Evolutionary conservation across 2,113 vertebrate genomes (phyloP), one percentile per base, ranked within the genome.

Genomic region (Hyla sarda): DNA sequence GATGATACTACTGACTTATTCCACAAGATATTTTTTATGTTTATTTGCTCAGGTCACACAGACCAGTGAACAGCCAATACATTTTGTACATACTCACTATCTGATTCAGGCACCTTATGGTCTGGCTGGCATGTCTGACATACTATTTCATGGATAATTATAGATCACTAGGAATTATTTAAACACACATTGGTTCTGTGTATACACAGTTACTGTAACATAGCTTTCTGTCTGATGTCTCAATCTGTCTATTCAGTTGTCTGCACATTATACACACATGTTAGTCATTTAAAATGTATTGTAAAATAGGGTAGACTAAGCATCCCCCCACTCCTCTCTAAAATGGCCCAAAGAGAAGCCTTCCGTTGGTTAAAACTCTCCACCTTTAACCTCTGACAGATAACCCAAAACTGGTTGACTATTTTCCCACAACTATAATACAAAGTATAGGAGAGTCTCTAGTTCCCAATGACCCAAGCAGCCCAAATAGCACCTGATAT

Each of bases 101-200:
- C 45, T 77, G 72, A 34, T 19, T 23, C 72, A 54, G 52, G 25
- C 47, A 76, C n/a, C 16, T 47, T 47, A 47, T 75, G 34, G 73
- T 30, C 47, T 32, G 48, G 8, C 28, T 30, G 30, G 47, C 74
- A 77, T 52, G 28, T 25, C 19, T 52, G 30, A 32, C 74, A 1
- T n/a, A 48, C 48, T 21, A 28, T 77, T 77, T 28, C 7, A 77
- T 47, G 25, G n/a, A 4, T 30, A 30, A 30, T 79, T 34, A 56
- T 79, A 79, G 76, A 56, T 58, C 58, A 79, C 48, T 54, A 58
- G 32, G 28, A 79, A 58, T 17, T 14, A 56, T 23, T 37, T 5
- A 58, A 58, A 79, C 30, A 79, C 30, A 34, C 8, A 14, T 23
- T 23, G 17, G 14, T 25, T 79, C 48, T 58, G 30, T 54, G 25